Conservation (phyloP, 2,797 vertebrate species). For the Mycteria americana region DNA sequence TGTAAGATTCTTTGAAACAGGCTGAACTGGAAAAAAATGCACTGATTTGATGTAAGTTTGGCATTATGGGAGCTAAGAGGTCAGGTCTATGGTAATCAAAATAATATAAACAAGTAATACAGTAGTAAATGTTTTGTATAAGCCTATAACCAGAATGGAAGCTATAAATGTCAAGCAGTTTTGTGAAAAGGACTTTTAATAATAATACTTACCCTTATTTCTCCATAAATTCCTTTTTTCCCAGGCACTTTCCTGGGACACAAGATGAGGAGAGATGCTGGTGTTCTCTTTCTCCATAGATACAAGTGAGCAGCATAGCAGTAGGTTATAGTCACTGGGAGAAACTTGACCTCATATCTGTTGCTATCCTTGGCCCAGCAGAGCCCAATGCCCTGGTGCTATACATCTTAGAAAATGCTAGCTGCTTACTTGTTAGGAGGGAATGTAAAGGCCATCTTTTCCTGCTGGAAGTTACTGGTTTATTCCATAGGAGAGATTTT, state of each 20-base stretch:
- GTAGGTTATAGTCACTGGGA: neutral
- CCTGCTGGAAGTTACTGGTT: neutral
- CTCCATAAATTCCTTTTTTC: neutral
- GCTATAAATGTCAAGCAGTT: neutral
- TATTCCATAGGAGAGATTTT: neutral
- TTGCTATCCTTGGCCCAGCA: neutral
- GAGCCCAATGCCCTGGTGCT: neutral
- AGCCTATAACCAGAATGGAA: neutral
- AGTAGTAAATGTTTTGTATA: neutral
- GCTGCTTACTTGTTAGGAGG: neutral
- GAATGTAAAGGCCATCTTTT: neutral
- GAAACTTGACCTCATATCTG: neutral
- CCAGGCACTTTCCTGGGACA: neutral
- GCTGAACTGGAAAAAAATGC: neutral
- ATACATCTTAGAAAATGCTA: neutral
- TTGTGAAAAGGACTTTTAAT: neutral
- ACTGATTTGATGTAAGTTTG: neutral
- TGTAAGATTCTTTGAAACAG: neutral
- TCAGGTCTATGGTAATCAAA: neutral
- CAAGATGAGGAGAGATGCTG: neutral
- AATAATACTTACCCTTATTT: neutral
- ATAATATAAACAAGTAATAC: neutral
- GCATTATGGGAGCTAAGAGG: neutral
- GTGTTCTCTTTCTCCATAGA: neutral
- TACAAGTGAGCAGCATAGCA: neutral